phyloP scores from a whole-genome alignment of 2,888 invertebrate species.

The Aphodius granarius region DNA sequence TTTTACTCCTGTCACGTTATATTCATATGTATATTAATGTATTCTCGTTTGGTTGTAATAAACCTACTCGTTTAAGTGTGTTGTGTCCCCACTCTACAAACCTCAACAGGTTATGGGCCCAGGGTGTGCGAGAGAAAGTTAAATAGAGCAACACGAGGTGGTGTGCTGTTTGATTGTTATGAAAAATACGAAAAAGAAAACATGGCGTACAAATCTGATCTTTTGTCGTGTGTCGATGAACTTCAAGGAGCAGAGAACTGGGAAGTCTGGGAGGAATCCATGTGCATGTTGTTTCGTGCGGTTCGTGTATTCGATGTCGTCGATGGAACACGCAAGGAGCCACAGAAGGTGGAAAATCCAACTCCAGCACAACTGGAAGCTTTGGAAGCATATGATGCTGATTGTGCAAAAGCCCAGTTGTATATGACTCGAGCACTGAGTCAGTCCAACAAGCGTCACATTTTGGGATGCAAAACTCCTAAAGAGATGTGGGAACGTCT shows the following conservation, averaged over 20 bases:
- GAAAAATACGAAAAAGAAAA: too few relatives aligned
- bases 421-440: slow-evolving; percentile 2
- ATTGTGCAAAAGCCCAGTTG: background rate
- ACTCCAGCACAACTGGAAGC: background rate
- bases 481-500: background rate
- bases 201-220: background rate
- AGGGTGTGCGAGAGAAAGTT: too few relatives aligned
- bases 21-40: too few relatives aligned
- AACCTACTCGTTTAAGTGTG: too few relatives aligned
- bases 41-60: too few relatives aligned
- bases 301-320: background rate
- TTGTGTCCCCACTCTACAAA: too few relatives aligned
- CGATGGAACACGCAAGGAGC: background rate
- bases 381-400: background rate
- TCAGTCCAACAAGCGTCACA: background rate
- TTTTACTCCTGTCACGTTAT: too few relatives aligned
- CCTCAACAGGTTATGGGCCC: too few relatives aligned
- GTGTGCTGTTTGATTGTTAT: too few relatives aligned
- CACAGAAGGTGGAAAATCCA: background rate
- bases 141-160: too few relatives aligned
- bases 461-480: slow-evolving; percentile 1
- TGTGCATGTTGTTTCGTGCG: background rate
- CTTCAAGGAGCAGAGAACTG: background rate
- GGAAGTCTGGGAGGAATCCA: background rate
- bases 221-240: background rate